Evolutionary conservation across 2,797 vertebrate species (phyloP), one percentile per base, ranked within the genome.

Genomic region (Siniperca scherzeri): DNA sequence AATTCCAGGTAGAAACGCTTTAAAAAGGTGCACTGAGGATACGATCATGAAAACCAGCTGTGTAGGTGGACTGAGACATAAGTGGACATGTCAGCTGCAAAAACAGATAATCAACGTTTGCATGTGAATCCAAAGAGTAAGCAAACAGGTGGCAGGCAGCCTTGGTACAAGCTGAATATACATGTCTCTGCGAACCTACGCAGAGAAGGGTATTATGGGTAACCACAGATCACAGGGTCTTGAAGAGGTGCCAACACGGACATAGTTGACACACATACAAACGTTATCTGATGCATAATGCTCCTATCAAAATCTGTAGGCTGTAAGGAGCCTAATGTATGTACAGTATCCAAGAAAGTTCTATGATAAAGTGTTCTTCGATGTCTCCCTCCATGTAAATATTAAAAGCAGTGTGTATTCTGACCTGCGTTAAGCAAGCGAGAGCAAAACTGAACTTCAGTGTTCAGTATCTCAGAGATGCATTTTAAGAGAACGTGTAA

Each of bases 401-500:
- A 50, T 44, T 78, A 48, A 61, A 27, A 40, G 68, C n/a, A 38
- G 52, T 17, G 11, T 64, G 56, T 6, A 13, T 71, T 61, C 69
- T 70, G 61, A 73, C 80, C 19, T 70, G 46, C 2, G 21, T 64
- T 71, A 46, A 9, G 53, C 48, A 53, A 67, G 46, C 2, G 0
- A 7, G 44, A 68, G 56, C 57, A 22, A 27, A 64, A 72, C 14
- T 27, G 8, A 38, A 64, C 48, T 22, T 56, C n/a, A 27, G 38
- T 33, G 19, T 25, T 69, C 27, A 19, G 4, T 0, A 64, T 68
- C 9, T 66, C 19, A 4, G 1, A 74, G n/a, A 75, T 21, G 9
- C 40, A 21, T 53, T 55, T 81, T 66, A 2, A 71, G 7, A 77
- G 50, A 27, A 30, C 36, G 71, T 62, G n/a, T 38, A 50, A 83